phyloP scores from a whole-genome alignment of 2,113 vertebrate genomes.

The Caloenas nicobarica region DNA sequence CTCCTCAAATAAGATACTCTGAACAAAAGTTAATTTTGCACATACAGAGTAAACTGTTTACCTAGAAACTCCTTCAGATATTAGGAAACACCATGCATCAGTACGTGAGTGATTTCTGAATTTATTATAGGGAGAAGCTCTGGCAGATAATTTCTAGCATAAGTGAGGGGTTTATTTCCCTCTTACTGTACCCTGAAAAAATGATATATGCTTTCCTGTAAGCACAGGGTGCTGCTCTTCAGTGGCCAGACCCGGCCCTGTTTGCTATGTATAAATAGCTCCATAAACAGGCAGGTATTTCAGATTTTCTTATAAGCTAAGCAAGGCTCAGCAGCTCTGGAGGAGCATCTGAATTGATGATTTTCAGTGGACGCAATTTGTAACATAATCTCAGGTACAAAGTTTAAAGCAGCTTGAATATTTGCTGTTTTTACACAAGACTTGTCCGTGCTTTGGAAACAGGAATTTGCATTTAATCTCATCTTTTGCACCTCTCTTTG shows the following conservation, averaged over 20 bases:
- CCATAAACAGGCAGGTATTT: background rate
- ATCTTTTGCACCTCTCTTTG: background rate
- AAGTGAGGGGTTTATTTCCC: background rate
- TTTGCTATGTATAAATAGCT: accelerated
- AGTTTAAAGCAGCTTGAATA: background rate
- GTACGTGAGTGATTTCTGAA: background rate
- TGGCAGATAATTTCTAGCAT: background rate
- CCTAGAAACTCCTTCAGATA: background rate
- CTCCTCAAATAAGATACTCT: background rate
- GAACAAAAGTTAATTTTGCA: background rate
- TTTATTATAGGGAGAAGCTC: background rate
- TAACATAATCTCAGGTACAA: background rate
- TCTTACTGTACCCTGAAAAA: background rate
- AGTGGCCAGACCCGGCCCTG: background rate
- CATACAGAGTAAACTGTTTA: background rate
- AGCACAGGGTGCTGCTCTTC: background rate
- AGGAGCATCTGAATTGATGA: background rate
- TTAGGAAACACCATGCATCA: background rate
- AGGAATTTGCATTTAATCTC: background rate
- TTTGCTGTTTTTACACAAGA: background rate
- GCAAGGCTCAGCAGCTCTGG: background rate
- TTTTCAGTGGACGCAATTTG: accelerated
- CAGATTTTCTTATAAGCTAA: background rate
- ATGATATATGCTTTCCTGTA: background rate
- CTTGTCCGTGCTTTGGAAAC: background rate